These are phyloP conservation scores for Coelinius sp. DNA, from an alignment of 2,888 invertebrate genomes.

Conservation along the genomic window DNA sequence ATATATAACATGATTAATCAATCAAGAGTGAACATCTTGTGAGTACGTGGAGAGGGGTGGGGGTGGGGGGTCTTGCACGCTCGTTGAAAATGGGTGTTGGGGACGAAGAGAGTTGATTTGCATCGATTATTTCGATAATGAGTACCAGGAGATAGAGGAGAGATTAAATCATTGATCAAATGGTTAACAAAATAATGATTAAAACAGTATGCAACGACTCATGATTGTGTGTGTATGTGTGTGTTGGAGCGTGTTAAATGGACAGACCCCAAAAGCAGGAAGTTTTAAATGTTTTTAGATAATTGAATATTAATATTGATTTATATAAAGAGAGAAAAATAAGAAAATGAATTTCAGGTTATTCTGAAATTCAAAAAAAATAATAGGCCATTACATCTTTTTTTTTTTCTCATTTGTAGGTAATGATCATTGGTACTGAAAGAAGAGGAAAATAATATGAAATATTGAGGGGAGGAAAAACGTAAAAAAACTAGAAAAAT, in stretches of 20 bases:
- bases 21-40: slow-evolving; percentile 24
- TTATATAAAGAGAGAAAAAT: slow-evolving; percentile 47
- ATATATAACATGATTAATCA: too few relatives aligned
- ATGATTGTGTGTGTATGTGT: slow-evolving; percentile 42
- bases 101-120: not conserved
- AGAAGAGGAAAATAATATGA: slow-evolving; percentile 35
- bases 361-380: slow-evolving; percentile 53
- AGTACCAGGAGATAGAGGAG: not conserved
- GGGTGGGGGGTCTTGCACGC: slow-evolving; percentile 6
- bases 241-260: slow-evolving; percentile 40
- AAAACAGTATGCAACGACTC: slow-evolving; percentile 44
- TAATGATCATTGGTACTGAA: slow-evolving; percentile 57
- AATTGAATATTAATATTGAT: slow-evolving; percentile 67
- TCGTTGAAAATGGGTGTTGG: not conserved
- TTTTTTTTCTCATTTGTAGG: slow-evolving; percentile 31
- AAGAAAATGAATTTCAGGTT: slow-evolving; percentile 53
- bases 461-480: slow-evolving; percentile 35
- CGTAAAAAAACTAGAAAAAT: slow-evolving; percentile 41
- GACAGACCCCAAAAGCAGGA: slow-evolving; percentile 60
- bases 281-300: slow-evolving; percentile 68
- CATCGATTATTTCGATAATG: slow-evolving; percentile 13
- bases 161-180: slow-evolving; percentile 19
- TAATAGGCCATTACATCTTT: slow-evolving; percentile 50
- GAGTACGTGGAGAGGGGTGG: not conserved
- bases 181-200: slow-evolving; percentile 7